Base-by-base conservation (phyloP, 2,797 vertebrate species). In the Gymnodraco acuticeps region DNA sequence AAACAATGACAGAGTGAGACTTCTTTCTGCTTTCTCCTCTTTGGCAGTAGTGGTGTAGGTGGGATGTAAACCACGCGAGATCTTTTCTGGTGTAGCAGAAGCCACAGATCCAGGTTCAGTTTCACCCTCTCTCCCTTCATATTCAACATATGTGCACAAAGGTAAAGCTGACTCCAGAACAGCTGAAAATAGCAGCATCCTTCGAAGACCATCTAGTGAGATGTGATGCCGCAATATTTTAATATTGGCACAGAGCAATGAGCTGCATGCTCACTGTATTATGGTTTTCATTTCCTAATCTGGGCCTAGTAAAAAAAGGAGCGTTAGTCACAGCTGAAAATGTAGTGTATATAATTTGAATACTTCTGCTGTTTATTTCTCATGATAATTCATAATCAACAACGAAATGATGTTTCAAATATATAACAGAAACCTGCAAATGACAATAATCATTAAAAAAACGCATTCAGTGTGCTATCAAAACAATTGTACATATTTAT, bases 11-110 rank as follows among this genome's bases (percentile, higher is more conserved):
- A 76, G 81, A 92, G 91, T 87, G 82, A 87, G 80, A 80, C 58
- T 31, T 90, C 89, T 53, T 8, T 3, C 3, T 19, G 0, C 23
- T 62, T 4, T 63, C 33, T 48, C 10, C 3, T 81, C 72, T 80
- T 38, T 73, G 64, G 11, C 23, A 16, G 61, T 55, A 66, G 67
- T 76, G 69, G 73, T 65, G 23, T 77, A 86, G 78, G 78, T 90
- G 83, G 66, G 85, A 85, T 79, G 82, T 54, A 89, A 94, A 68
- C 87, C 83, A 87, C 90, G 91, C 90, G 91, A 95, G 94, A 95
- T 92, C 89, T 93, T 88, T 81, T 81, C 66, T 73, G 59, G 46
- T 38, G 75, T 53, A 62, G 27, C 54, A 47, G 10, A 8, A 64
- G 73, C 77, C 16, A 20, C 91, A 77, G 90, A 87, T 86, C 81